Conservation (phyloP, 2,797 vertebrate species). For the Rhyacichthys aspro region DNA sequence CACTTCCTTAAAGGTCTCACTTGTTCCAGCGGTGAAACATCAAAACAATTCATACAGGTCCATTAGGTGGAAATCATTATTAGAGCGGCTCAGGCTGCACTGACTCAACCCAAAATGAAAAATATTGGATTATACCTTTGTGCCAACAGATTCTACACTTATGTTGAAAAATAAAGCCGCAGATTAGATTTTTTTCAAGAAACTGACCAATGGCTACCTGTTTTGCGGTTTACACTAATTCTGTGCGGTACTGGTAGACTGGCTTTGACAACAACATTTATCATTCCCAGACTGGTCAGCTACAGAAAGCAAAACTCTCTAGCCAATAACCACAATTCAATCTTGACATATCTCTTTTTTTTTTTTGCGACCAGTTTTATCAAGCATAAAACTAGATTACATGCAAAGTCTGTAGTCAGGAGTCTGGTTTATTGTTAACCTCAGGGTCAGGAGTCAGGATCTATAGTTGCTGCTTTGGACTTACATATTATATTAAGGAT, state of each 20-base stretch:
- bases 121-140: slow-evolving; percentile 7
- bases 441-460: background rate
- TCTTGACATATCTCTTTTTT: background rate
- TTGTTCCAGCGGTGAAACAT: slow-evolving; percentile 20
- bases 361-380: background rate
- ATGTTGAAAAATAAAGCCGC: background rate
- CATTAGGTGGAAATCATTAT: slow-evolving; percentile 21
- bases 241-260: too few relatives aligned
- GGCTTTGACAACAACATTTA: too few relatives aligned
- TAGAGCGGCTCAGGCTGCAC: slow-evolving; percentile 10
- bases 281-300: too few relatives aligned
- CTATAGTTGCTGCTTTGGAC: background rate
- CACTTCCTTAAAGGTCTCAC: slow-evolving; percentile 19
- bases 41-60: slow-evolving; percentile 20
- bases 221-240: background rate
- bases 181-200: background rate
- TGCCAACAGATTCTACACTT: background rate
- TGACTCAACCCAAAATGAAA: slow-evolving; percentile 4
- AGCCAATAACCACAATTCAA: too few relatives aligned
- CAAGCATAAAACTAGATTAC: background rate
- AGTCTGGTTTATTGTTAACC: background rate
- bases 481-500: slow-evolving; percentile 7
- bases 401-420: background rate
- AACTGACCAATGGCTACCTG: background rate
- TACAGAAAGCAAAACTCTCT: too few relatives aligned